Percentiles rank a stretch among this genome's conserved stretches.
These are phyloP conservation scores for Platichthys flesus DNA, from an alignment of 2,113 vertebrate species.

Conservation along the genomic window DNA sequence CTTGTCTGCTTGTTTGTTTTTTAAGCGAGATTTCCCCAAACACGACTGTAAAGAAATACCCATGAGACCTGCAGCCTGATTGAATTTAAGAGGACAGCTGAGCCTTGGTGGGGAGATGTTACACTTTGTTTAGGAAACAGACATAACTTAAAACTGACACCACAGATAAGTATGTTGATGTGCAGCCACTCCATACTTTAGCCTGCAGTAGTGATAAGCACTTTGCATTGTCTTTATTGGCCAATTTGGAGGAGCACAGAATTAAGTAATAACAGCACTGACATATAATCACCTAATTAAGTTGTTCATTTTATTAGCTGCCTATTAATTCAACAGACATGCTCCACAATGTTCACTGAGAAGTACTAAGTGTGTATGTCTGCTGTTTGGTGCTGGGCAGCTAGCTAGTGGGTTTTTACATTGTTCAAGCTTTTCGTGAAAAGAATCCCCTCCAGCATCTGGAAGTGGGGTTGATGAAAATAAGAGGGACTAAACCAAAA, in stretches of 20 bases:
- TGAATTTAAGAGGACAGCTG: too few relatives aligned
- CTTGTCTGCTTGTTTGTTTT: too few relatives aligned
- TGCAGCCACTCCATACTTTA: too few relatives aligned
- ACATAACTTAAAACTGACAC: too few relatives aligned
- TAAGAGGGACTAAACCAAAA: background rate
- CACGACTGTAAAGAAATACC: too few relatives aligned
- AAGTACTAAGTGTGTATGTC: background rate
- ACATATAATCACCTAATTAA: background rate
- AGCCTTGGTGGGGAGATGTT: too few relatives aligned
- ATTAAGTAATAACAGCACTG: background rate
- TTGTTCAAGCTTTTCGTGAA: background rate
- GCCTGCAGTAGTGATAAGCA: background rate
- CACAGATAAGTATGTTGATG: too few relatives aligned
- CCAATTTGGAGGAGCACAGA: background rate
- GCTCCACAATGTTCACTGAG: background rate
- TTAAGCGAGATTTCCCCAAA: too few relatives aligned
- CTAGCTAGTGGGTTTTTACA: background rate
- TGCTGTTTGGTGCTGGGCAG: background rate
- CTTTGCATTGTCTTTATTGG: background rate
- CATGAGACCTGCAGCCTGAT: too few relatives aligned
- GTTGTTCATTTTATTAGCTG: background rate
- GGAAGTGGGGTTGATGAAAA: background rate
- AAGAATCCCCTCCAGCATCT: background rate
- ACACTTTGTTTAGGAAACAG: too few relatives aligned
- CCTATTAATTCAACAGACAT: background rate